phyloP scores from a whole-genome alignment of 2,888 invertebrate genomes.

The Trissolcus brochymenae region DNA sequence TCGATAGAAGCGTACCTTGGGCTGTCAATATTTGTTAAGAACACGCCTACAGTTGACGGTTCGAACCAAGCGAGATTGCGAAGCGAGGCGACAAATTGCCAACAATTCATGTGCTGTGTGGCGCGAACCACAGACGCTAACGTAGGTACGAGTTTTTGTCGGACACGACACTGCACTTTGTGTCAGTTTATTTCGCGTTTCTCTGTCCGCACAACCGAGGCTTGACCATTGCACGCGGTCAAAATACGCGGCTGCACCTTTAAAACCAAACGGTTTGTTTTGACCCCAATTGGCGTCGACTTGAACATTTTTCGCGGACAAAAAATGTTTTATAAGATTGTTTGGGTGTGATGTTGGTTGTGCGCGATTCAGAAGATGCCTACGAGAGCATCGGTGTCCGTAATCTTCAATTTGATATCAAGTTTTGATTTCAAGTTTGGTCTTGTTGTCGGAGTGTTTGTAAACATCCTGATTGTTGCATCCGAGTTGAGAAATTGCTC shows the following conservation, averaged over 20 bases:
- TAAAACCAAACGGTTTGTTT: not conserved
- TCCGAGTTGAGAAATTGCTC: too few relatives aligned
- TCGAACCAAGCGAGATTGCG: not conserved
- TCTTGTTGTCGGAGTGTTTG: too few relatives aligned
- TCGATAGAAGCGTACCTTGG: conserved; percentile 64
- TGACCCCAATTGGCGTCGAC: too few relatives aligned
- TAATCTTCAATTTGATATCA: too few relatives aligned
- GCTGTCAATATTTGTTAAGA: conserved; percentile 63
- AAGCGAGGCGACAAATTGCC: not conserved
- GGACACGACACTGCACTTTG: conserved; percentile 14
- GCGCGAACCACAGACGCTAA: not conserved
- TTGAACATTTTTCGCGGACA: too few relatives aligned
- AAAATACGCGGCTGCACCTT: not conserved
- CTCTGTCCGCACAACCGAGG: not conserved
- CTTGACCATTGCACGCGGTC: not conserved
- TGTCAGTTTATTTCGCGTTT: conserved; percentile 27
- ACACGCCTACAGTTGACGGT: conserved; percentile 10
- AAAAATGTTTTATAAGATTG: too few relatives aligned
- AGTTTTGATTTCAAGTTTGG: too few relatives aligned
- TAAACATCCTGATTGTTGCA: too few relatives aligned
- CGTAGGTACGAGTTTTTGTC: conserved; percentile 16
- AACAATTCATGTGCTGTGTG: too few relatives aligned
- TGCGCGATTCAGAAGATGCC: too few relatives aligned
- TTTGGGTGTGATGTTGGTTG: too few relatives aligned
- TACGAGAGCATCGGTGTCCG: too few relatives aligned